Evolutionary conservation across 2,797 vertebrate genomes (phyloP), one percentile per base, ranked within the genome.

Genomic region (Centropyge bicolor): DNA sequence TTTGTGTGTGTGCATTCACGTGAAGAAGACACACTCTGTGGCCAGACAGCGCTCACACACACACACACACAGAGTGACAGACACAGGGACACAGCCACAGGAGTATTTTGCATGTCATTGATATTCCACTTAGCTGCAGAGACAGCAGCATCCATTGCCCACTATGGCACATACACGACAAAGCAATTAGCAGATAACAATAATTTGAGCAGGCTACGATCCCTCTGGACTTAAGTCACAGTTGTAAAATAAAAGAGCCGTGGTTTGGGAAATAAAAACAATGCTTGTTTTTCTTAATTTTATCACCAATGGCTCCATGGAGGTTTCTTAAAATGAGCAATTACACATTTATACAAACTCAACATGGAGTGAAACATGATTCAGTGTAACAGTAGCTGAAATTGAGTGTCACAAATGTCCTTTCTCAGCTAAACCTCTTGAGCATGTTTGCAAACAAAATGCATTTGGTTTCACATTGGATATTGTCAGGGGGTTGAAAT

Each of bases 111-210:
- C 70, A 71, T 82, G 41, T 65, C 66, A 76, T 64, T 88, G 49
- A 80, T 80, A 76, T 85, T 86, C 68, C 19, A 70, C 24, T 79
- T 75, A 65, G 54, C 48, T 74, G 45, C 70, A 79, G 59, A 73
- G 54, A 71, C 64, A 64, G 63, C 64, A 60, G 60, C 78, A 74
- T 67, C 70, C 43, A 66, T 62, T 82, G 43, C 57, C 68, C 63
- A 61, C 54, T 31, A 69, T 73, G 46, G 64, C 61, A 56, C 78
- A 76, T 59, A 70, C 48, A 76, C 20, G 49, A 51, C 72, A 82
- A 71, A 74, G 60, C 57, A 83, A 84, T 77, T 86, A 77, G 62
- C 22, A 75, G 65, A 85, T 61, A 74, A 75, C 31, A 63, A 45
- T 56, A 70, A 68, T 54, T 57, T 56, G 43, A 81, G 64, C 27